Conservation (phyloP, 2,797 vertebrate species). For the Ammospiza maritima region DNA sequence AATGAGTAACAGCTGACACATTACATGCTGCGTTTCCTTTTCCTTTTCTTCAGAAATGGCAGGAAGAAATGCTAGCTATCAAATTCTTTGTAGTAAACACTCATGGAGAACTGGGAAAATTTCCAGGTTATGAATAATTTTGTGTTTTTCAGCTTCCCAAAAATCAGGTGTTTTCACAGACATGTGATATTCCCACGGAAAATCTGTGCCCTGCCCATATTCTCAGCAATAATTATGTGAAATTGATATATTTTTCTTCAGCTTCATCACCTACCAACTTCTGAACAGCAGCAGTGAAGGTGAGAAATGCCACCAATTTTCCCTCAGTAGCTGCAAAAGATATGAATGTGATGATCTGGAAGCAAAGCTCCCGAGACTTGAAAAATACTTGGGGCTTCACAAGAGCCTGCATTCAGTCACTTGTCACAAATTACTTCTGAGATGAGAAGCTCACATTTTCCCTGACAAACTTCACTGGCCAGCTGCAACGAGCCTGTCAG, state of each 20-base stretch:
- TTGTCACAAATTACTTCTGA: not conserved
- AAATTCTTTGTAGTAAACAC: not conserved
- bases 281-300: not conserved
- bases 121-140: not conserved
- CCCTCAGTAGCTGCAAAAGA: not conserved
- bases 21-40: not conserved
- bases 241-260: constrained; percentile 8
- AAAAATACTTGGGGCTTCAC: not conserved
- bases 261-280: not conserved
- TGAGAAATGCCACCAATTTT: constrained; percentile 9
- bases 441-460: not conserved
- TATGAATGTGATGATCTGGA: not conserved
- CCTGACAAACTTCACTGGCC: not conserved
- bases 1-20: constrained; percentile 23
- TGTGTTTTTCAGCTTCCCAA: not conserved
- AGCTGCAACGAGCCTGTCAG: not conserved
- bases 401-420: not conserved
- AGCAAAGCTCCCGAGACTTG: not conserved
- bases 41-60: not conserved
- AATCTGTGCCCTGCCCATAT: not conserved
- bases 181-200: not conserved
- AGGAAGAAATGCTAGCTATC: not conserved
- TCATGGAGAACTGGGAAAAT: not conserved
- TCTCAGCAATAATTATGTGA: not conserved
- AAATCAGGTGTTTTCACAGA: not conserved